These are phyloP conservation scores for Paedocypris micromegethes DNA, from an alignment of 2,797 vertebrate genomes.

Conservation along the genomic window DNA sequence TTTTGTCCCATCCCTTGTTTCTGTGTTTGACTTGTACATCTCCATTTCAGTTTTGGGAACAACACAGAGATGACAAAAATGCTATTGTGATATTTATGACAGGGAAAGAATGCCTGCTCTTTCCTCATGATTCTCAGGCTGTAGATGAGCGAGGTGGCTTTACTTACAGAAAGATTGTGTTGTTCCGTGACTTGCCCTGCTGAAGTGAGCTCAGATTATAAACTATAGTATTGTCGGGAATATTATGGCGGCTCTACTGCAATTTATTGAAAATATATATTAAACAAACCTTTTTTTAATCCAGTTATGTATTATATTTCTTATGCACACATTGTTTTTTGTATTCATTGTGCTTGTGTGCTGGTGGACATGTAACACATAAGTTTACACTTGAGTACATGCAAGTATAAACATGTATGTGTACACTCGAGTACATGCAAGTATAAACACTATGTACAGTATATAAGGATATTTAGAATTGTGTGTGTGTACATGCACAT, in stretches of 20 bases:
- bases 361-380: neutral
- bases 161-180: conserved; percentile 60
- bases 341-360: neutral
- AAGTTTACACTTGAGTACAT: no score
- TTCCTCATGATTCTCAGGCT: conserved; percentile 53
- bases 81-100: conserved; percentile 42
- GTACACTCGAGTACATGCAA: no score
- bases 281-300: conserved; percentile 78
- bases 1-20: conserved; percentile 24
- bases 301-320: conserved; percentile 53
- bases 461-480: no score
- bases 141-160: conserved; percentile 56
- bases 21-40: conserved; percentile 43
- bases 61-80: conserved; percentile 33
- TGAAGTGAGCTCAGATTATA: conserved; percentile 65
- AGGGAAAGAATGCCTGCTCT: conserved; percentile 55
- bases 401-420: no score
- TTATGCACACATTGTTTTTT: neutral
- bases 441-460: no score
- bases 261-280: conserved; percentile 75
- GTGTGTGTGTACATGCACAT: no score
- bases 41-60: conserved; percentile 52
- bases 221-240: conserved; percentile 68
- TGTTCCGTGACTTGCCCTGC: conserved; percentile 59
- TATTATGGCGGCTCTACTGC: conserved; percentile 69